A percentile compares a stretch with the other conserved stretches of the same genome.
Conservation (phyloP, 1,140 invertebrate genomes). For the Andricus grossulariae region DNA sequence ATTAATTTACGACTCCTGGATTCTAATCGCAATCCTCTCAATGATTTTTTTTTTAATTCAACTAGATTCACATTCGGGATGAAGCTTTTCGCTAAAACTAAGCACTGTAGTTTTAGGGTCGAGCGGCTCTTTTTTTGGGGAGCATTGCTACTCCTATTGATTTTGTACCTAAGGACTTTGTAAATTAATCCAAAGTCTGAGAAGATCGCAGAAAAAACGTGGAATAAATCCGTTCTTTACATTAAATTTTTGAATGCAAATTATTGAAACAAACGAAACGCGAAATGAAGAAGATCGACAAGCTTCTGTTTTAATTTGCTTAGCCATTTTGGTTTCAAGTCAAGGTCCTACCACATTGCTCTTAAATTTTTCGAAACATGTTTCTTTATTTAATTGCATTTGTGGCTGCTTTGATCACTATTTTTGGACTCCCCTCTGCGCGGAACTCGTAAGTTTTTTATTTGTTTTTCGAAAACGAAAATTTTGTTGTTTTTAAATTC, state of each 20-base stretch:
- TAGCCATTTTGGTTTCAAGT: constrained; percentile 5
- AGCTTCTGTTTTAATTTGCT: constrained; percentile 2
- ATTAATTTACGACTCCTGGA: no score
- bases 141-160: constrained; percentile 31
- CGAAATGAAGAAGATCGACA: not conserved
- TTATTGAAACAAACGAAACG: constrained; percentile 3
- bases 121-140: constrained; percentile 15
- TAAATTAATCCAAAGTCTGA: constrained; percentile 38
- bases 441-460: constrained; percentile 45
- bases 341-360: constrained; percentile 2
- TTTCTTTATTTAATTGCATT: constrained; percentile 51
- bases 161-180: constrained; percentile 34
- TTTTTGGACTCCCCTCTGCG: constrained; percentile 56
- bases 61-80: constrained; percentile 6
- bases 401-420: constrained; percentile 46
- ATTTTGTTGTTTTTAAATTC: not conserved
- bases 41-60: no score
- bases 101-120: not conserved
- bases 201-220: constrained; percentile 33
- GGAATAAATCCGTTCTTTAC: constrained; percentile 38
- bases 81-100: constrained; percentile 3
- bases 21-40: no score
- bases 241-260: constrained; percentile 28
- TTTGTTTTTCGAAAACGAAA: not conserved
- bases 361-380: constrained; percentile 47